A percentile compares a stretch with the other conserved stretches of the same genome.
Evolutionary conservation across 2,113 vertebrate genomes (phyloP).

Genomic region (Benitochromis conjunctus): DNA sequence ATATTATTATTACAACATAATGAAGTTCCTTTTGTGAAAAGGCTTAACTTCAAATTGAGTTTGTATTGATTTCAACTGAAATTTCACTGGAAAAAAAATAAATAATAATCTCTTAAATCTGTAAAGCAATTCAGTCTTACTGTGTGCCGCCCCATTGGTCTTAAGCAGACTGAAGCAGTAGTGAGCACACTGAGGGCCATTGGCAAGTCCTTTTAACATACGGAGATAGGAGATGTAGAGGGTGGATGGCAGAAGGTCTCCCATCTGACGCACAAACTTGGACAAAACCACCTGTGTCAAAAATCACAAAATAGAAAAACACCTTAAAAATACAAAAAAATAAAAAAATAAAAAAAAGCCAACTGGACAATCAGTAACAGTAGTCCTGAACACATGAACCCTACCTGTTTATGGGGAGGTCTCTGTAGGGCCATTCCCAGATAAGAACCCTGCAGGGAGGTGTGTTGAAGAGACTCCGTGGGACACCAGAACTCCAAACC

Average conservation of each 20-base stretch:
- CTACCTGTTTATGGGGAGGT: constrained; percentile 94
- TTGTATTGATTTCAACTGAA: neutral
- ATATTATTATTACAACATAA: neutral
- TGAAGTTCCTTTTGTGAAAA: neutral
- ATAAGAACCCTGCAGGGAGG: constrained; percentile 88
- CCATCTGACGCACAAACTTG: constrained; percentile 99
- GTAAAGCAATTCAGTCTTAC: constrained; percentile 68
- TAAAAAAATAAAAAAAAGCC: neutral
- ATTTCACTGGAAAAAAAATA: neutral
- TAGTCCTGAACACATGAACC: neutral
- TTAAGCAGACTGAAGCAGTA: constrained; percentile 98
- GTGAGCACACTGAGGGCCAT: constrained; percentile 91
- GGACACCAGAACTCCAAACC: constrained; percentile 95
- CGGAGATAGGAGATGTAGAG: constrained; percentile 94
- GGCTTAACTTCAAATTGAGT: neutral
- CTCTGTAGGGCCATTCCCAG: constrained; percentile 89
- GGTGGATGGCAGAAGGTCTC: constrained; percentile 90
- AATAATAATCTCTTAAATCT: neutral
- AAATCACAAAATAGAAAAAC: neutral
- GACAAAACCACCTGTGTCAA: constrained; percentile 89
- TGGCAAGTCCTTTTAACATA: constrained; percentile 92
- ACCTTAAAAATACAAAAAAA: neutral
- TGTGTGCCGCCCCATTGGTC: constrained; percentile 90
- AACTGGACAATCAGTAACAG: fast-evolving
- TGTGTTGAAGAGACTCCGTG: constrained; percentile 90